Conservation (phyloP, 2,797 vertebrate species). For the Scolopax bukidnonensis region DNA sequence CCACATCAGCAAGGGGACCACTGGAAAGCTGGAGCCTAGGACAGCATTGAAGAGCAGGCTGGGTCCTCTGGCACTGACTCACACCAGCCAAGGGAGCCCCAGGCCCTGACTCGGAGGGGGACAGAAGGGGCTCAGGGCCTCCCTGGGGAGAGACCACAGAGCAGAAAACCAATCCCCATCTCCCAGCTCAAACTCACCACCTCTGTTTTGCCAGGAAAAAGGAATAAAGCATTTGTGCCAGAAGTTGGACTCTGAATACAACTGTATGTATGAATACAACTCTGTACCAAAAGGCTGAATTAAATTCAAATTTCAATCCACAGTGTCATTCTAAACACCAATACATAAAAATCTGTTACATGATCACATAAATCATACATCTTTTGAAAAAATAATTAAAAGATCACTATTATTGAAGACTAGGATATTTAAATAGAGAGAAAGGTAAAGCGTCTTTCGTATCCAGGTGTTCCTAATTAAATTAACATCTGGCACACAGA, state of each 20-base stretch:
- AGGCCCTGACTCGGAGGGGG: background rate
- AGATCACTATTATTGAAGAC: background rate
- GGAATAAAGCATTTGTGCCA: background rate
- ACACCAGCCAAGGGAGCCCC: background rate
- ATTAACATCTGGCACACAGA: background rate
- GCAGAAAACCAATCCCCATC: background rate
- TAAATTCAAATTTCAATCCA: background rate
- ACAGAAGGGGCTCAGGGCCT: background rate
- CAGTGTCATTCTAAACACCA: background rate
- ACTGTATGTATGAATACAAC: no score
- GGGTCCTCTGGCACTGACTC: background rate
- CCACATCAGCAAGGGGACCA: background rate
- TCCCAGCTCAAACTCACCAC: background rate
- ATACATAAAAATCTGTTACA: background rate
- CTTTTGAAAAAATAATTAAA: background rate
- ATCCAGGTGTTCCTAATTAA: background rate
- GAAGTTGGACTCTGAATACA: background rate
- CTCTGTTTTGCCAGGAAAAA: background rate
- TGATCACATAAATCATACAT: fast-evolving
- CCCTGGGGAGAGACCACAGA: background rate
- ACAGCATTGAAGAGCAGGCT: background rate
- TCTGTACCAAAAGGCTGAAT: background rate
- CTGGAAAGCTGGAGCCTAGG: background rate
- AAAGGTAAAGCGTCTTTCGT: background rate
- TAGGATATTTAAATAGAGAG: background rate